These are phyloP conservation scores for Euzophera pinguis DNA, from an alignment of 2,888 invertebrate genomes.

Conservation along the genomic window DNA sequence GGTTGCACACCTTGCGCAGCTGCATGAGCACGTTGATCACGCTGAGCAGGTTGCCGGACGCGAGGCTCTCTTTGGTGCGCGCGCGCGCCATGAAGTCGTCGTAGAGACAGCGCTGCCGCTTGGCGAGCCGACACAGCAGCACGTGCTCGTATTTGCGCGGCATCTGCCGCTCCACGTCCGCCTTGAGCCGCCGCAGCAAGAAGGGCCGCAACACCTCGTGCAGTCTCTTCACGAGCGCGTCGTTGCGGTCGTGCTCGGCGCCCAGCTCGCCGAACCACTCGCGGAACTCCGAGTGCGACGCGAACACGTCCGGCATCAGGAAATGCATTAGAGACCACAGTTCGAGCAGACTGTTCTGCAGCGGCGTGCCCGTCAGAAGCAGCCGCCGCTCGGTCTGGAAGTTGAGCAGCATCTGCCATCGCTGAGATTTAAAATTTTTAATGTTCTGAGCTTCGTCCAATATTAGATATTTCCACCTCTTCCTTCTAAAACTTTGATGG, in stretches of 20 bases:
- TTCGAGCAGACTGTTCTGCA: constrained; percentile 98
- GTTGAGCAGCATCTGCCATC: constrained; percentile 98
- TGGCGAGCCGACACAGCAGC: constrained; percentile 94
- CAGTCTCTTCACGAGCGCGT: constrained; percentile 56
- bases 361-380: constrained; percentile 95
- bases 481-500: constrained; percentile 97
- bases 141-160: constrained; percentile 97
- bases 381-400: constrained; percentile 95
- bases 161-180: constrained; percentile 98
- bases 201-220: constrained; percentile 91
- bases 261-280: constrained; percentile 99
- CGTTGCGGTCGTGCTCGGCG: constrained; percentile 51
- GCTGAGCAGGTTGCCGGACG: constrained; percentile 94
- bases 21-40: constrained; percentile 99
- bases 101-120: constrained; percentile 97
- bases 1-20: constrained; percentile 97
- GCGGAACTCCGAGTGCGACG: constrained; percentile 96
- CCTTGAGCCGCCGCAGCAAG: constrained; percentile 93
- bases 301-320: constrained; percentile 98
- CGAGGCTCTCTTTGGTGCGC: constrained; percentile 95
- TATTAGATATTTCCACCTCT: constrained; percentile 99
- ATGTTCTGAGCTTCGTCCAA: constrained; percentile 99
- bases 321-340: constrained; percentile 99
- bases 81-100: constrained; percentile 99
- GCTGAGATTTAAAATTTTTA: constrained; percentile 99